A percentile compares a stretch with the other conserved stretches of the same genome.
Conservation (phyloP, 2,113 vertebrate species). For the Scytalopus superciliaris region DNA sequence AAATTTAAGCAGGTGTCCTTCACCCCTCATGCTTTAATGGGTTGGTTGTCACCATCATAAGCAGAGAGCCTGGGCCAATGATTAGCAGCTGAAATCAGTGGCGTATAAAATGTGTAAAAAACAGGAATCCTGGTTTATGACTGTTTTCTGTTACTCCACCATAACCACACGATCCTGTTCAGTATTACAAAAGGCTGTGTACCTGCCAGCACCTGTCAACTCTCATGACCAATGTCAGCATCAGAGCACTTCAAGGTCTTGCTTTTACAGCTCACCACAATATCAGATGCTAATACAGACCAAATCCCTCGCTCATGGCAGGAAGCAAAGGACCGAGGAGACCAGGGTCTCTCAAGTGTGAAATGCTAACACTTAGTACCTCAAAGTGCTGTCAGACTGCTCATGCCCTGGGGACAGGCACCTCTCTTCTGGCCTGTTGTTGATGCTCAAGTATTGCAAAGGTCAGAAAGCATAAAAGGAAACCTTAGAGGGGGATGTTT, state of each 20-base stretch:
- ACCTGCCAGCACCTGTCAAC: not conserved
- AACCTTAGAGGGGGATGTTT: not conserved
- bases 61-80: not conserved
- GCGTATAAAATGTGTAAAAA: not conserved
- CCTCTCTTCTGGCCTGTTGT: not conserved
- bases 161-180: rapidly evolving
- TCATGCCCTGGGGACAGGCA: not conserved
- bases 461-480: not conserved
- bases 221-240: not conserved
- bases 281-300: not conserved
- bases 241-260: not conserved
- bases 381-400: not conserved
- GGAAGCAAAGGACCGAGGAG: not conserved
- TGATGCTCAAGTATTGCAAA: not conserved
- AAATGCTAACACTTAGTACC: not conserved
- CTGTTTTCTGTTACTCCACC: not conserved
- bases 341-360: not conserved
- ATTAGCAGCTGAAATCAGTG: not conserved
- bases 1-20: not conserved
- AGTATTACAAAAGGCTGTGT: not conserved
- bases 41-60: not conserved
- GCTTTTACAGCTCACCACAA: not conserved
- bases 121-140: not conserved
- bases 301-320: not conserved
- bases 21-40: not conserved